Evolutionary conservation across 2,888 invertebrate genomes (phyloP), one percentile per base, ranked within the genome.

Genomic region (Drosophila koepferae): DNA sequence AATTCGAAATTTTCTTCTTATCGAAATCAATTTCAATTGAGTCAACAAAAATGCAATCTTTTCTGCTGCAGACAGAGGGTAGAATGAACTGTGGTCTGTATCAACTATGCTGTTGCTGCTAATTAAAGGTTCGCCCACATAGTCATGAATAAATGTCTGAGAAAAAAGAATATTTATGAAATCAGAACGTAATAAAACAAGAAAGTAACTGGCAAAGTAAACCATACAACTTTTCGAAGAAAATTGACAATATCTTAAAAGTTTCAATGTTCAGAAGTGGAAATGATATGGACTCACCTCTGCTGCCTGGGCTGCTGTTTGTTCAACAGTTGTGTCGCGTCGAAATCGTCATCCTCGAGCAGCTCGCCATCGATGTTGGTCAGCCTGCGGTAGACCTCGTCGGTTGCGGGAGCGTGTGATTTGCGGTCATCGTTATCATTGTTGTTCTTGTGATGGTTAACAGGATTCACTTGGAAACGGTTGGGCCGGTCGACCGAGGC

Each of bases 391-490:
- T 93, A 93, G 54, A 91, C 87, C 75, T 92, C 93, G 41, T 78
- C 67, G 51, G 34, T 41, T 12, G 69, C 54, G 7, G 48, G 41
- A 38, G 64, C 64, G 46, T 77, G 75, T 71, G 74, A 55, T 75
- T 83, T 90, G 77, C 81, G 84, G 81, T 81, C 86, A 6, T 65
- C 66, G 10, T 79, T 89, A 38, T 88, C 89, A 53, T 83, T 86
- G 74, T 86, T 89, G 76, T 89, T 88, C 69, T 91, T 92, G 70
- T 92, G 91, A 72, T 91, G 91, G 72, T 91, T 92, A 8, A 93
- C 93, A 28, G 93, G 93, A 85, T 93, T 93, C 51, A 93, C 93
- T 91, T 93, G 93, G 72, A 93, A 93, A 44, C 93, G 93, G 83
- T 92, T 93, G 55, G 93, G 92, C 51, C 92, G 89, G 80, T 93